Evolutionary conservation across 2,797 vertebrate genomes (phyloP), one percentile per base, ranked within the genome.

Genomic region (Xiphophorus birchmanni): DNA sequence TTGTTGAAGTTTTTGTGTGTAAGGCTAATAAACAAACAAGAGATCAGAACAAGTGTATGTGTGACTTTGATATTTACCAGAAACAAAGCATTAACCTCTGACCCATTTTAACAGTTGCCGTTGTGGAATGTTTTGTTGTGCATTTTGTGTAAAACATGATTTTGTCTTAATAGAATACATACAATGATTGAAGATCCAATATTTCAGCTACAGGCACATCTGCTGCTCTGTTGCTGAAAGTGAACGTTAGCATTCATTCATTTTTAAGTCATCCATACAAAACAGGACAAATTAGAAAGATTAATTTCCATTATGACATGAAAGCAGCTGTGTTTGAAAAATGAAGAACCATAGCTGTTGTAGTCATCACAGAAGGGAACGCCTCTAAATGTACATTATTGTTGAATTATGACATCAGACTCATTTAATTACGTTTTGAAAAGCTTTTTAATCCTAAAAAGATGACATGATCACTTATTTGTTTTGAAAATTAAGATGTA

Each of bases 21-120:
- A 78, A 58, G 69, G 56, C 78, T 75, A 80, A 78, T 67, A 84
- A 84, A 90, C 77, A 88, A 84, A 90, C 85, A 84, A 75, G 89
- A 88, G 89, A 90, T 90, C 76, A 89, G 88, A 90, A 89, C 79
- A 82, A 86, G 37, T 40, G 50, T 63, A 80, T 0, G 26, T 76
- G 58, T 76, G 65, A 84, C 54, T 40, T 21, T 85, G 48, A 52
- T 83, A 80, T 89, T 87, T 83, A 75, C 85, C 71, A 78, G 58
- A 79, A 84, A 82, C 37, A 54, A 47, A 85, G 74, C 74, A 88
- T 58, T 52, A 40, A 77, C 78, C 87, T 92, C 81, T 78, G 63
- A 82, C 44, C 37, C 42, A 79, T 82, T 52, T 88, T 75, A 79
- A 29, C 5, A 9, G n/a, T 47, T 37, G 32, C 50, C 74, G 78